These are phyloP conservation scores for Papilio demoleus DNA, from an alignment of 2,888 invertebrate genomes.

Conservation along the genomic window DNA sequence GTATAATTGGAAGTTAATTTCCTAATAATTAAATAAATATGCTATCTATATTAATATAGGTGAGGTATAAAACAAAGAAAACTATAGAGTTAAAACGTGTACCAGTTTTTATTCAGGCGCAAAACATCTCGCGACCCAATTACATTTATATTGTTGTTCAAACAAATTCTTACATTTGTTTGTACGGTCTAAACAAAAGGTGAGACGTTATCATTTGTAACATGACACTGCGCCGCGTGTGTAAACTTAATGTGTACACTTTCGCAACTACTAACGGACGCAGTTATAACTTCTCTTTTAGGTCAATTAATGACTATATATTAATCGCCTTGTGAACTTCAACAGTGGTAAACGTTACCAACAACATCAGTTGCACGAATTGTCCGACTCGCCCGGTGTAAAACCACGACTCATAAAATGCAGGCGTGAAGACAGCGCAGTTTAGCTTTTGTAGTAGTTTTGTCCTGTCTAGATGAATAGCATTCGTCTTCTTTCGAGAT, in stretches of 20 bases:
- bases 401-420: no score
- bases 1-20: no score
- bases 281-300: not conserved
- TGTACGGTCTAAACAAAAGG: slow-evolving; percentile 57
- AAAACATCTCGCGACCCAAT: slow-evolving; percentile 32
- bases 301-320: not conserved
- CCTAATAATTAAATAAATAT: no score
- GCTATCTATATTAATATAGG: not conserved
- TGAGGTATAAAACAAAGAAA: not conserved
- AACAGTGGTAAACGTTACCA: no score
- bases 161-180: slow-evolving; percentile 58
- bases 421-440: no score
- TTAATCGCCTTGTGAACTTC: no score
- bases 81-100: not conserved
- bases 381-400: no score
- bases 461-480: no score
- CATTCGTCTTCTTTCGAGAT: no score
- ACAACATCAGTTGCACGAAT: no score
- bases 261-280: slow-evolving; percentile 69
- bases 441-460: no score
- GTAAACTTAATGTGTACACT: slow-evolving; percentile 75
- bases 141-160: slow-evolving; percentile 41
- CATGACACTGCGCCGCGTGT: slow-evolving; percentile 70
- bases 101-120: slow-evolving; percentile 13
- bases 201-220: slow-evolving; percentile 74